Evolutionary conservation across 2,797 vertebrate genomes (phyloP), one percentile per base, ranked within the genome.

Genomic region (Buphagus erythrorhynchus): DNA sequence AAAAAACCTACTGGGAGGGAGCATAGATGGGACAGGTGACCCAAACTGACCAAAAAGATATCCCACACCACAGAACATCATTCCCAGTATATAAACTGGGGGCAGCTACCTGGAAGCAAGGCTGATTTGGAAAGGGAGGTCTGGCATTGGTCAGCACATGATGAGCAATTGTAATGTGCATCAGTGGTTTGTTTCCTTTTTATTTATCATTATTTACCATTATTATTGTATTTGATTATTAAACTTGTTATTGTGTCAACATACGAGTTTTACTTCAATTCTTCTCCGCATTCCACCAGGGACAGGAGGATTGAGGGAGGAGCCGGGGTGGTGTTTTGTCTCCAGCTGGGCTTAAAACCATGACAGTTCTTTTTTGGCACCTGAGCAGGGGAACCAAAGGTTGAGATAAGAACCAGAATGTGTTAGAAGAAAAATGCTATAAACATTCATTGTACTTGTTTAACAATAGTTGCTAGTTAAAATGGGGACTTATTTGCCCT

Each of bases 91-190:
- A 46, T 31, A 35, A 77, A 35, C 3, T 26, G 20, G 16, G 25
- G 5, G 9, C 6, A 68, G 33, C 25, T 46, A 22, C 20, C 29
- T 8, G 8, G 16, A 46, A 68, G 33, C 25, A 12, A 1, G 5
- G 48, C 33, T 0, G 0, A 1, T 46, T 40, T 54, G 25, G 16
- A 14, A 51, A 61, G 16, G 33, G 24, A 86, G 2, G 13, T 40
- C 33, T 46, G 33, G 48, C 24, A 33, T 33, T 0, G 2, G 7
- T 76, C 40, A 61, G 63, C 13, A 16, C 12, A 16, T 20, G 38
- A 52, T 52, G 24, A 86, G 16, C 16, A 54, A 21, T 40, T 46
- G 33, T 33, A 59, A 16, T 33, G 10, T 29, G 13, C 28, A 14
- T 45, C 33, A 59, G 11, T 76, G 24, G 2, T 20, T 59, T 36